Percentiles rank a stretch among this genome's conserved stretches.
Conservation (phyloP, 2,113 vertebrate genomes). For the Nycticebus coucang region DNA sequence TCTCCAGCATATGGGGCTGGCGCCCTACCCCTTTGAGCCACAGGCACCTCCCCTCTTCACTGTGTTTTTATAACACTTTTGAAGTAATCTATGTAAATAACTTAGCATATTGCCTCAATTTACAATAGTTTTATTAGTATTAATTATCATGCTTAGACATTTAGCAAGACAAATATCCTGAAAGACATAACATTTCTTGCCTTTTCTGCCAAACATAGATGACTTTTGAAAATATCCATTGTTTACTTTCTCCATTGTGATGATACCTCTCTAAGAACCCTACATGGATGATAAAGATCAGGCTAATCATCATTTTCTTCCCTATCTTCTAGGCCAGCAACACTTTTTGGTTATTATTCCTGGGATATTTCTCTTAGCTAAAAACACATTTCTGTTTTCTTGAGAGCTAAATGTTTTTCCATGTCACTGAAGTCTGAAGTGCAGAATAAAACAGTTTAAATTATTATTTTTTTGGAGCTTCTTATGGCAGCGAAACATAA, state of each 20-base stretch:
- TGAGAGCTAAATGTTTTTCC: conserved; percentile 60
- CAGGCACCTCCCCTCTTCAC: not conserved
- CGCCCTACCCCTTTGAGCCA: too few relatives aligned
- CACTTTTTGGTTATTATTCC: conserved; percentile 44
- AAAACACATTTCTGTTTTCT: conserved; percentile 37
- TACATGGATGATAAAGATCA: not conserved
- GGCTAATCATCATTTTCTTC: not conserved
- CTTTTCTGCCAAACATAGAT: not conserved
- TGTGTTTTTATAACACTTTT: not conserved
- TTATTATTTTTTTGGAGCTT: conserved; percentile 53
- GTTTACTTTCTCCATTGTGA: not conserved
- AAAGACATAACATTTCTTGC: not conserved
- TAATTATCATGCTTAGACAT: not conserved
- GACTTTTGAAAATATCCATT: not conserved
- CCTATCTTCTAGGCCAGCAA: not conserved
- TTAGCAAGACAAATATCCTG: not conserved
- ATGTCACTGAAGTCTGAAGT: conserved; percentile 64
- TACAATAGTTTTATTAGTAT: not conserved
- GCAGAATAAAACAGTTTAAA: conserved; percentile 10
- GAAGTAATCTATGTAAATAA: not conserved
- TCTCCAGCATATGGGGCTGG: too few relatives aligned
- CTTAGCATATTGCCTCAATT: not conserved
- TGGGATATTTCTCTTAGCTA: conserved; percentile 2
- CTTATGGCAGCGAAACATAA: conserved; percentile 69
- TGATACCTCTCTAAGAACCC: not conserved